These are phyloP conservation scores for Chelonus insularis DNA, from an alignment of 1,140 invertebrate species.

Conservation along the genomic window DNA sequence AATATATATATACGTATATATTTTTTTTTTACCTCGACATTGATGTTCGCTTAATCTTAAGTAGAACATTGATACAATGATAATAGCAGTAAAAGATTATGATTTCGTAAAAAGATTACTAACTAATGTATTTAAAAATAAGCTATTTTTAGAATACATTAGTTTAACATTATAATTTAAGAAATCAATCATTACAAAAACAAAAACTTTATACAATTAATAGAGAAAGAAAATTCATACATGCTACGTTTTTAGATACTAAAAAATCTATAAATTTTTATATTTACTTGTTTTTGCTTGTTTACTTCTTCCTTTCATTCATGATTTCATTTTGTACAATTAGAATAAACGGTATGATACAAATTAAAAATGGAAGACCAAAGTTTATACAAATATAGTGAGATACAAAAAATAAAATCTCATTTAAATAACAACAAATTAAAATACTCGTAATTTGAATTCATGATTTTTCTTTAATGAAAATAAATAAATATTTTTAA, in stretches of 20 bases:
- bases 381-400: background rate
- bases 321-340: background rate
- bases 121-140: constrained; percentile 1
- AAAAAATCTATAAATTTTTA: background rate
- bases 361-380: background rate
- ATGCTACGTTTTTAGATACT: background rate
- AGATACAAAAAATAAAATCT: too few species aligned
- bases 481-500: too few species aligned
- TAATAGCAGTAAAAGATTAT: too few species aligned
- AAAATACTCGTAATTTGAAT: too few species aligned
- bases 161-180: background rate
- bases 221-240: background rate
- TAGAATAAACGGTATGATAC: background rate
- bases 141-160: background rate
- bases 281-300: background rate
- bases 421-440: too few species aligned
- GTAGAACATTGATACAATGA: too few species aligned
- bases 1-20: too few species aligned
- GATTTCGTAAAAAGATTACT: too few species aligned
- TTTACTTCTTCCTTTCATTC: background rate
- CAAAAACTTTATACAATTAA: constrained; percentile 2
- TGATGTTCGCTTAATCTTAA: too few species aligned
- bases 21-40: too few species aligned
- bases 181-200: background rate
- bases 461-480: too few species aligned